Conservation (phyloP, 1,140 invertebrate genomes). For the Pararge aegeria region DNA sequence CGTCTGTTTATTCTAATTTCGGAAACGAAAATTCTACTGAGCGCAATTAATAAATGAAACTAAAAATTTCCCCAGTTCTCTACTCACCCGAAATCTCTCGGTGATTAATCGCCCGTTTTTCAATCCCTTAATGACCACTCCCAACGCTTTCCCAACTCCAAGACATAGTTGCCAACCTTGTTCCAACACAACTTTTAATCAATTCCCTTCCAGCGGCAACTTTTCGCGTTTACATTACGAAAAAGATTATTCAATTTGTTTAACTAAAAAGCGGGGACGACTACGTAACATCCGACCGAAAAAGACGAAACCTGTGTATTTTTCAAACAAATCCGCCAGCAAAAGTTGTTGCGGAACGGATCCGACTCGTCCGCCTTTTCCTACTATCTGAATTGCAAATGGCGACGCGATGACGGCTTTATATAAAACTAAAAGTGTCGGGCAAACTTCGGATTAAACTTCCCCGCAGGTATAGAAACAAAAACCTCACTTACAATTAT, state of each 20-base stretch:
- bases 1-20: too few relatives aligned
- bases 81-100: neutral
- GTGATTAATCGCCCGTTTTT: conserved; percentile 3
- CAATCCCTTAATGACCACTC: conserved; percentile 8
- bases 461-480: conserved; percentile 73
- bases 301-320: conserved; percentile 61
- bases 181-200: conserved; percentile 27
- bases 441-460: conserved; percentile 76
- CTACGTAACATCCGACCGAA: conserved; percentile 30
- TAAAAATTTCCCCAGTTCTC: neutral
- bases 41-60: neutral
- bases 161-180: conserved; percentile 14
- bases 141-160: conserved; percentile 3
- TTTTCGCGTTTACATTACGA: conserved; percentile 37
- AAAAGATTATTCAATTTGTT: conserved; percentile 61
- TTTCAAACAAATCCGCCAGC: conserved; percentile 66
- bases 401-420: conserved; percentile 65
- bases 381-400: conserved; percentile 75
- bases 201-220: conserved; percentile 21
- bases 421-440: conserved; percentile 75
- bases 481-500: conserved; percentile 78
- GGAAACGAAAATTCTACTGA: neutral
- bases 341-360: conserved; percentile 57
- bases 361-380: conserved; percentile 62
- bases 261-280: conserved; percentile 47